These are phyloP conservation scores for Cephalotes varians DNA, from an alignment of 2,888 invertebrate genomes.

Conservation along the genomic window DNA sequence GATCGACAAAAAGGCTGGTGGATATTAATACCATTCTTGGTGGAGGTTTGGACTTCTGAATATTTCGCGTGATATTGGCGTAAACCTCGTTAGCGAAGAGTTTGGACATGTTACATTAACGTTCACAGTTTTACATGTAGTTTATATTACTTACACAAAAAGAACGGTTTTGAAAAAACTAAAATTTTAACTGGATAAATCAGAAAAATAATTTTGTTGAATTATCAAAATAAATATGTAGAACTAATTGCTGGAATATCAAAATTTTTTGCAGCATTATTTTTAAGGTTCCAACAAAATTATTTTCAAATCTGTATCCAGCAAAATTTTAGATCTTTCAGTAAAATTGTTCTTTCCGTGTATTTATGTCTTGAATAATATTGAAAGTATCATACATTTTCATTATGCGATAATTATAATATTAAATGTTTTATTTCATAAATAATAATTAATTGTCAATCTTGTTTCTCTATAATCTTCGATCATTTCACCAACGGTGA, in stretches of 20 bases:
- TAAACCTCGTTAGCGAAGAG: slow-evolving; percentile 4
- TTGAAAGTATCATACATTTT: background rate
- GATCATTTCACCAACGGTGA: background rate
- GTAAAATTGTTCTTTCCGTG: too few relatives aligned
- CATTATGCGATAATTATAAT: background rate
- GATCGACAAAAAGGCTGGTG: slow-evolving; percentile 68
- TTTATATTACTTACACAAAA: background rate
- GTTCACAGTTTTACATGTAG: background rate
- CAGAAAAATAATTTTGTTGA: too few relatives aligned
- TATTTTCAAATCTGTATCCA: too few relatives aligned
- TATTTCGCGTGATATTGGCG: slow-evolving; percentile 26
- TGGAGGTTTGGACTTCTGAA: background rate
- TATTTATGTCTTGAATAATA: background rate
- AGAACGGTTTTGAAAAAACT: too few relatives aligned
- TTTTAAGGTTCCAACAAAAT: too few relatives aligned
- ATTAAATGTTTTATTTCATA: too few relatives aligned
- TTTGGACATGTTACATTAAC: background rate
- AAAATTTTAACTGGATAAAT: too few relatives aligned
- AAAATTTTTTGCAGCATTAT: too few relatives aligned
- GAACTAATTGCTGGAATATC: too few relatives aligned
- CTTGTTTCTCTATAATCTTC: background rate
- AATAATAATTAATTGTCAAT: background rate
- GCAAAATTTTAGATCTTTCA: too few relatives aligned
- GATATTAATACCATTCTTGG: slow-evolving; percentile 59
- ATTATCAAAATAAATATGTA: too few relatives aligned